A percentile compares a stretch with the other conserved stretches of the same genome.
phyloP scores from a whole-genome alignment of 2,113 vertebrate genomes.

The Barnardius zonarius region DNA sequence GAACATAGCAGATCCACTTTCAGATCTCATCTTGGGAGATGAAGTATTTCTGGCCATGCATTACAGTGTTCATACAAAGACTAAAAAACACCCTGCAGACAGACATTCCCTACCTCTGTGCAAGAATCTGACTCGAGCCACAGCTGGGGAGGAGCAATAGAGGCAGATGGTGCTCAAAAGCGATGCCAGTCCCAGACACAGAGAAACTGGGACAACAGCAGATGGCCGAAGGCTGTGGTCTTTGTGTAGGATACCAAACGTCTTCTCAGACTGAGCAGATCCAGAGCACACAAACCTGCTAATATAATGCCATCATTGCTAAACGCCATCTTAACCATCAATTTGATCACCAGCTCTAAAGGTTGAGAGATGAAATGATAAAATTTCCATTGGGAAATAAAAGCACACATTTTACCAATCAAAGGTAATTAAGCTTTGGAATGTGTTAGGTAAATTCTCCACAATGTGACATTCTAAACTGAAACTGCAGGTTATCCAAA shows the following conservation, averaged over 20 bases:
- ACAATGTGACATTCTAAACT: background rate
- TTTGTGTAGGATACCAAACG: background rate
- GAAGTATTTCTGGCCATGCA: background rate
- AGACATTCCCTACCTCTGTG: background rate
- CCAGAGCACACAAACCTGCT: background rate
- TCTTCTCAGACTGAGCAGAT: background rate
- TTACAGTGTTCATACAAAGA: background rate
- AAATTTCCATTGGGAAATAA: background rate
- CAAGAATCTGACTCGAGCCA: background rate
- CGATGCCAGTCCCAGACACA: background rate
- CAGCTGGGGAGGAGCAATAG: background rate
- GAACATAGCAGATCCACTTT: background rate
- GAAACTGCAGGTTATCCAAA: background rate
- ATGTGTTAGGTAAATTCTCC: background rate
- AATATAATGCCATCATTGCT: background rate
- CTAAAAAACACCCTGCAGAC: background rate
- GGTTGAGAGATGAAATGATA: background rate
- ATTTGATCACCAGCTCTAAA: background rate
- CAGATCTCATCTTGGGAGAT: background rate
- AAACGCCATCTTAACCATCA: background rate
- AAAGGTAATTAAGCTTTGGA: background rate
- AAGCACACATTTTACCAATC: background rate
- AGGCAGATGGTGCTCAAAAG: background rate
- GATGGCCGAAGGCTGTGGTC: background rate
- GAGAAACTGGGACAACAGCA: background rate